These are phyloP conservation scores for Archips crataeganus DNA, from an alignment of 2,888 invertebrate species.

Conservation along the genomic window DNA sequence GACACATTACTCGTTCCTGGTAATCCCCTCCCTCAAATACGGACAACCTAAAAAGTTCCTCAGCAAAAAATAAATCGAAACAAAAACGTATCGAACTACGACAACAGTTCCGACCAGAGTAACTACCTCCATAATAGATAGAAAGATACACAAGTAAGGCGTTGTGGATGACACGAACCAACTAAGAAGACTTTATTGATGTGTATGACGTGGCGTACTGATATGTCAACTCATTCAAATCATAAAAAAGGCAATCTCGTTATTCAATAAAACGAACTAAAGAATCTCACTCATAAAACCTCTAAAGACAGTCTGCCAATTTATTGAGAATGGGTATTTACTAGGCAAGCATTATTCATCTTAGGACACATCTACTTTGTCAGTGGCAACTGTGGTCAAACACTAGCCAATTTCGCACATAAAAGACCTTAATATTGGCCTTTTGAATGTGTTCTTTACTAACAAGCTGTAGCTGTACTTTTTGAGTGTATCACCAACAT, in stretches of 20 bases:
- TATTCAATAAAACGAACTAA: neutral
- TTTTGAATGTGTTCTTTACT: too few relatives aligned
- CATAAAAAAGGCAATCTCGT: conserved; percentile 8
- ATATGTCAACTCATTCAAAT: conserved; percentile 37
- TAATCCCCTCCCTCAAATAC: conserved; percentile 24
- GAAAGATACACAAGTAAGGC: conserved; percentile 86
- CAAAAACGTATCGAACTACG: conserved; percentile 65
- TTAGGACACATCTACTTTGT: neutral
- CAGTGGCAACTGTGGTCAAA: neutral
- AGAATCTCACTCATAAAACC: neutral
- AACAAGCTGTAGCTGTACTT: too few relatives aligned
- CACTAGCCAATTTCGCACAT: too few relatives aligned
- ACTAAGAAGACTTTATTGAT: conserved; percentile 65
- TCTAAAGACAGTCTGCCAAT: neutral
- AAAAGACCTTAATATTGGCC: too few relatives aligned
- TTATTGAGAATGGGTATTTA: neutral
- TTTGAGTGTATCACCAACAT: too few relatives aligned
- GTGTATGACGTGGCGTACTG: conserved; percentile 49
- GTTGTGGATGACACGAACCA: conserved; percentile 77
- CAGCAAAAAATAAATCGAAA: conserved; percentile 55
- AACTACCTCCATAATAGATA: conserved; percentile 78
- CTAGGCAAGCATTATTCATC: neutral
- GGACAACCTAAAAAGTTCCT: conserved; percentile 48
- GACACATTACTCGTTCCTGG: conserved; percentile 4
- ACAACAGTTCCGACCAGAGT: conserved; percentile 73